Evolutionary conservation across 2,113 vertebrate genomes (phyloP).

Genomic region (Cricetomys ansorgei): DNA sequence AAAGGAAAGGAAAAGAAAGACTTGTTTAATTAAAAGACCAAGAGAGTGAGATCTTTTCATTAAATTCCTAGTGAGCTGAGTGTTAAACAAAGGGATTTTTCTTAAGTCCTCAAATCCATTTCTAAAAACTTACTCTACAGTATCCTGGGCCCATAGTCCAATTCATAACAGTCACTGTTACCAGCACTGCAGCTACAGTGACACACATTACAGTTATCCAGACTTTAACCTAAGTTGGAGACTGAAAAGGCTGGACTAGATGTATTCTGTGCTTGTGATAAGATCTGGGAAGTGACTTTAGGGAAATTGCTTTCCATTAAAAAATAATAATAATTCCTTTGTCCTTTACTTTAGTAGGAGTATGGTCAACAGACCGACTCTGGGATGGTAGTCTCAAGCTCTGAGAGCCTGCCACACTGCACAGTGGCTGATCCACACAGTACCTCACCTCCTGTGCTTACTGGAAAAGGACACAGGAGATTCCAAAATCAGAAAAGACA

Average conservation of each 20-base stretch:
- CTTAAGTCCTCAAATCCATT: not conserved
- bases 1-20: not conserved
- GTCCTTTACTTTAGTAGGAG: not conserved
- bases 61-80: constrained; percentile 9
- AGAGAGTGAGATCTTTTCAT: not conserved
- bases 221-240: not conserved
- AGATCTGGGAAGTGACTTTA: not conserved
- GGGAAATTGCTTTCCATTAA: not conserved
- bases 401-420: not conserved
- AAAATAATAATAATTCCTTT: not conserved
- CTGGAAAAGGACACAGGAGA: not conserved
- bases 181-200: not conserved
- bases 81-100: not conserved
- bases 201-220: fast-evolving
- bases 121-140: not conserved
- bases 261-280: not conserved
- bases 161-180: not conserved
- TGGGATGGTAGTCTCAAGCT: fast-evolving
- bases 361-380: not conserved
- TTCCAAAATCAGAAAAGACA: not conserved
- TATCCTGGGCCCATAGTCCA: not conserved
- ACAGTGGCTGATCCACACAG: fast-evolving
- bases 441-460: not conserved
- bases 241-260: not conserved
- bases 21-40: not conserved